phyloP scores from a whole-genome alignment of 2,888 invertebrate species.

The Leptopilina drosophilae region DNA sequence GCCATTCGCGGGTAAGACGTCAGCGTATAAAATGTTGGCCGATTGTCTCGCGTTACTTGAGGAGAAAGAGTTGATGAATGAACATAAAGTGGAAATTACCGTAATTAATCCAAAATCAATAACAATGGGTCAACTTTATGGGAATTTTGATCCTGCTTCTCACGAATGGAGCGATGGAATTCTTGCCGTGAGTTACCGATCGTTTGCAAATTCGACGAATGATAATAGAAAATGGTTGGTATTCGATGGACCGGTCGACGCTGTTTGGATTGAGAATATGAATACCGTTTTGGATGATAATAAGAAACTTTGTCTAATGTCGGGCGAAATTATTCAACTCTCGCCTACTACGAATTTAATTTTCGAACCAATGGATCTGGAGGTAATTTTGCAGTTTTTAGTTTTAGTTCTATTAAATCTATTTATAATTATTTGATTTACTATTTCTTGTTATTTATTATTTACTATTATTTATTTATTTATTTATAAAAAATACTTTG shows the following conservation, averaged over 20 bases:
- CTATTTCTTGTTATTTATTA: no score
- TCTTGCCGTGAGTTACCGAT: constrained; percentile 88
- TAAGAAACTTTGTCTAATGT: constrained; percentile 96
- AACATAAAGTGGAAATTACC: constrained; percentile 87
- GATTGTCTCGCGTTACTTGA: constrained; percentile 87
- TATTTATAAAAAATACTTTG: no score
- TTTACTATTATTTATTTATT: no score
- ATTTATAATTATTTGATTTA: no score
- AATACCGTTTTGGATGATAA: constrained; percentile 97
- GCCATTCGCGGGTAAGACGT: constrained; percentile 95
- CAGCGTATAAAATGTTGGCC: constrained; percentile 90
- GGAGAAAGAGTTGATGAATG: constrained; percentile 86
- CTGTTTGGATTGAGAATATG: constrained; percentile 98
- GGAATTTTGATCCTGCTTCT: constrained; percentile 95
- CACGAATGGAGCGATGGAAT: constrained; percentile 97
- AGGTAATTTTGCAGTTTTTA: constrained; percentile 73
- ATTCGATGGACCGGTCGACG: constrained; percentile 97
- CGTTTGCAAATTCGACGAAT: constrained; percentile 85
- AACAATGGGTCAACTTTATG: constrained; percentile 97
- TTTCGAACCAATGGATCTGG: constrained; percentile 97
- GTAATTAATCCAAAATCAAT: constrained; percentile 97
- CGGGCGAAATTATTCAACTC: constrained; percentile 96
- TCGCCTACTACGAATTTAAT: constrained; percentile 93
- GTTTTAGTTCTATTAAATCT: not conserved
- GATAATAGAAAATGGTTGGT: constrained; percentile 91